phyloP scores from a whole-genome alignment of 2,797 vertebrate genomes.

The Acrossocheilus wenchowensis region DNA sequence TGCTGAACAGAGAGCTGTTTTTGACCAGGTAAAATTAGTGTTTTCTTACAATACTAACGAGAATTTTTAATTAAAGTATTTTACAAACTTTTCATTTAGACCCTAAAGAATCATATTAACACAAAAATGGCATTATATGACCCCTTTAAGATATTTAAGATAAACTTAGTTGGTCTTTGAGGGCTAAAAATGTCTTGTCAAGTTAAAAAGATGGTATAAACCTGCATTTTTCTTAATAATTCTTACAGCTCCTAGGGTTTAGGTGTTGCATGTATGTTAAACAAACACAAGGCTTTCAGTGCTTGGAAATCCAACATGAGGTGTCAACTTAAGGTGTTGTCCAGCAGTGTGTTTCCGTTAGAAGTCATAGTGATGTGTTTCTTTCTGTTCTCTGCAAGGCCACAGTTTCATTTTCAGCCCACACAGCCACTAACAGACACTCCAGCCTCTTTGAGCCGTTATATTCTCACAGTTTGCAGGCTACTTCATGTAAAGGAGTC shows the following conservation, averaged over 20 bases:
- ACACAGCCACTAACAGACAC: not conserved
- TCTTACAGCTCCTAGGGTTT: not conserved
- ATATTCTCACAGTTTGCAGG: conserved; percentile 51
- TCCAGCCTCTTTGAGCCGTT: conserved; percentile 29
- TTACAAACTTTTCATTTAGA: no score
- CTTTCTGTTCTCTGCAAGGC: not conserved
- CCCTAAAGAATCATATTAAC: no score
- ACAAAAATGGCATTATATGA: no score
- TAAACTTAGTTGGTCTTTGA: not conserved
- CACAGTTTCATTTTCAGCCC: not conserved
- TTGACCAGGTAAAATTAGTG: no score
- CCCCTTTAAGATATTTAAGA: not conserved
- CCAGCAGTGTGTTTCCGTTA: not conserved
- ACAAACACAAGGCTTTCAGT: not conserved
- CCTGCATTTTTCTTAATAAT: not conserved
- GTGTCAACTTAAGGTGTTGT: not conserved
- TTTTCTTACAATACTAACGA: no score
- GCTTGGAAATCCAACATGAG: not conserved
- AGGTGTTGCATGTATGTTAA: not conserved
- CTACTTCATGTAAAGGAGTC: conserved; percentile 61
- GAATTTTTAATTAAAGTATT: no score
- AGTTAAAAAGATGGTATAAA: not conserved
- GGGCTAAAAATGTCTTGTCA: not conserved
- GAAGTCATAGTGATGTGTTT: not conserved
- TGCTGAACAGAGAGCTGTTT: no score